Evolutionary conservation across 2,888 invertebrate species (phyloP).

Genomic region (Drosophila gaucha): DNA sequence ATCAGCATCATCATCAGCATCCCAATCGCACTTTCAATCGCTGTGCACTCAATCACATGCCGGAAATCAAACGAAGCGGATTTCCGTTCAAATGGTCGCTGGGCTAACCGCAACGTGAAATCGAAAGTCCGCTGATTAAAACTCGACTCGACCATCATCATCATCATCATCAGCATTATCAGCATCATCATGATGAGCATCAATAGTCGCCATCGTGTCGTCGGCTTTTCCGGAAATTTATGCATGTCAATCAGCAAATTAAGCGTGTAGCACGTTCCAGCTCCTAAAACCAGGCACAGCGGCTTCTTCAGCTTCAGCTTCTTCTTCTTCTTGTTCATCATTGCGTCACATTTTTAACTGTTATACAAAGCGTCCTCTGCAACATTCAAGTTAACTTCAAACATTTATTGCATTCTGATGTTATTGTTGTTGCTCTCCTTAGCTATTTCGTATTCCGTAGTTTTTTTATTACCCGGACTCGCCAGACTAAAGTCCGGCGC

Average conservation of each 20-base stretch:
- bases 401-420: conserved; percentile 71
- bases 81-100: conserved; percentile 71
- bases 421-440: conserved; percentile 38
- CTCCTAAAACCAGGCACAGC: neutral
- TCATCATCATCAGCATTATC: conserved; percentile 13
- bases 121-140: conserved; percentile 77
- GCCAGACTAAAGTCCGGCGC: conserved; percentile 77
- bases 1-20: conserved; percentile 17
- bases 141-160: conserved; percentile 50
- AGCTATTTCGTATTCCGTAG: conserved; percentile 27
- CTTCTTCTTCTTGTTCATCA: conserved; percentile 11
- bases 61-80: conserved; percentile 79
- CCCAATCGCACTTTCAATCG: conserved; percentile 50
- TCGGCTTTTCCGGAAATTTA: conserved; percentile 72
- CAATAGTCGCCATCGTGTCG: conserved; percentile 51
- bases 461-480: conserved; percentile 67
- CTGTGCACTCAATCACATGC: conserved; percentile 77
- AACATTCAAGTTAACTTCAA: conserved; percentile 68
- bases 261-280: conserved; percentile 50
- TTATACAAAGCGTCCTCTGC: conserved; percentile 32
- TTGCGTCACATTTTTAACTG: conserved; percentile 55
- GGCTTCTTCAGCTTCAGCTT: neutral
- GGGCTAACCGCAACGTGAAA: conserved; percentile 72
- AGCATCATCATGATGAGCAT: conserved; percentile 5
- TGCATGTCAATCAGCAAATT: conserved; percentile 76